Conservation (phyloP, 1,140 invertebrate genomes). For the Solenopsis fugax region DNA sequence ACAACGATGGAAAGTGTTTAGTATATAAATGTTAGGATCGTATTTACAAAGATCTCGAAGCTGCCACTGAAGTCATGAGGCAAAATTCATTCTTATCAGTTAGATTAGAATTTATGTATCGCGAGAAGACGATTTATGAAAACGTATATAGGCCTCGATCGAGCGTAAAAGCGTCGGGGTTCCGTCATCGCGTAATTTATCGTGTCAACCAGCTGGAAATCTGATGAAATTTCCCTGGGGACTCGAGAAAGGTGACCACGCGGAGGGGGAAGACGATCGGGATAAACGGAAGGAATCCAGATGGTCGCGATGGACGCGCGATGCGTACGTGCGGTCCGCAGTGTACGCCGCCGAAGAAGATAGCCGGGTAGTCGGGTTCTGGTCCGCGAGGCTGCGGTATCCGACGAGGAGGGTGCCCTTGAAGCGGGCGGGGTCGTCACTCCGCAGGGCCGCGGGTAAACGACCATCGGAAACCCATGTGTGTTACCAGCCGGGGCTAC, state of each 20-base stretch:
- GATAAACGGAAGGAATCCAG: constrained; percentile 74
- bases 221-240: constrained; percentile 17
- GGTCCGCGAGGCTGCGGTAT: constrained; percentile 79
- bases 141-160: background rate
- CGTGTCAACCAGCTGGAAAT: constrained; percentile 31
- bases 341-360: constrained; percentile 67
- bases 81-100: background rate
- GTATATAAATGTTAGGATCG: background rate
- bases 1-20: background rate
- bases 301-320: constrained; percentile 70
- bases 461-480: constrained; percentile 85
- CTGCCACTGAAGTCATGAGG: background rate
- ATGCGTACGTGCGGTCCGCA: constrained; percentile 77
- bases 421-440: constrained; percentile 86
- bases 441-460: constrained; percentile 84
- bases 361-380: constrained; percentile 78
- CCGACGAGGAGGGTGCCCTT: constrained; percentile 83
- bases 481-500: constrained; percentile 74
- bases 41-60: background rate
- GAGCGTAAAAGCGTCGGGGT: background rate
- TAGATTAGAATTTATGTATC: background rate
- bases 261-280: constrained; percentile 35
- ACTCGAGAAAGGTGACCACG: background rate
- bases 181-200: background rate
- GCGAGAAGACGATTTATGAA: constrained; percentile 17